Conservation (phyloP, 2,113 vertebrate species). For the Heterotilapia buettikoferi region DNA sequence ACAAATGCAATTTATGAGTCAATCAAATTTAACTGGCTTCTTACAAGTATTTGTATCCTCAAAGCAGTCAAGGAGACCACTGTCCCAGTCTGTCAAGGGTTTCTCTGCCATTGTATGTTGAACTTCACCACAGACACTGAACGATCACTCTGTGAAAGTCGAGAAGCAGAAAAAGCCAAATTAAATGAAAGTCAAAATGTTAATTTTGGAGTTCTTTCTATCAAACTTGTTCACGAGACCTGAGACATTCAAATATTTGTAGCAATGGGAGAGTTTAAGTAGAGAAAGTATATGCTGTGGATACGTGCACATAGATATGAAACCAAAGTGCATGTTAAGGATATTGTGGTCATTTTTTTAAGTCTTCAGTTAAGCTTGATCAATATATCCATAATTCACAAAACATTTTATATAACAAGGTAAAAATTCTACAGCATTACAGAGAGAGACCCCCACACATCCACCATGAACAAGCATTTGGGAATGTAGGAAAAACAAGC, state of each 20-base stretch:
- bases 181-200: background rate
- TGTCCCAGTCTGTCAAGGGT: background rate
- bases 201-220: background rate
- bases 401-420: background rate
- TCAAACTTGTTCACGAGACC: background rate
- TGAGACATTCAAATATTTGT: background rate
- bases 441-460: background rate
- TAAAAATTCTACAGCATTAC: background rate
- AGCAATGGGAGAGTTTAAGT: background rate
- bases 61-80: background rate
- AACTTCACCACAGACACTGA: background rate
- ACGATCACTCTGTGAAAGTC: accelerated
- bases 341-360: background rate
- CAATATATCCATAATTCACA: accelerated
- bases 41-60: background rate
- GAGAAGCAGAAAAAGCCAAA: background rate
- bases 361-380: background rate
- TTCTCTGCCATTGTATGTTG: background rate
- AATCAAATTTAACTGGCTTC: background rate
- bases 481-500: background rate
- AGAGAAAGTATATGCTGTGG: background rate
- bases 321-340: background rate
- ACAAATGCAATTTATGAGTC: background rate
- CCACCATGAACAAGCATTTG: background rate
- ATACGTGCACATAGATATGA: background rate